Evolutionary conservation across 2,797 vertebrate genomes (phyloP), one percentile per base, ranked within the genome.

Genomic region (Miichthys miiuy): DNA sequence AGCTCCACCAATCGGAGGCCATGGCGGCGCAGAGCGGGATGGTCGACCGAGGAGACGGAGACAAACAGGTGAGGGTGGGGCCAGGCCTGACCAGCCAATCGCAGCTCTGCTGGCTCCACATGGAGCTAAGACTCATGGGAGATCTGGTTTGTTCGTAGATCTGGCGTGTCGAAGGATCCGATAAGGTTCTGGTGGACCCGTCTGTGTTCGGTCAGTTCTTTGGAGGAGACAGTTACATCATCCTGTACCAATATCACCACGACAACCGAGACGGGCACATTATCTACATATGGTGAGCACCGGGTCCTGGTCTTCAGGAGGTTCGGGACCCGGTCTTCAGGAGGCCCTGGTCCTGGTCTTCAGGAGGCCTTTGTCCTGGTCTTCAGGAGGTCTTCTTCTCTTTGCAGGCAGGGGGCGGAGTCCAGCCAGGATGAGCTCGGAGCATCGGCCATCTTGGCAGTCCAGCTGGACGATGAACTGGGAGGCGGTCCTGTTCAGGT

Each of bases 221-320:
- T 27, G 93, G 94, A n/a, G 94, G 93, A 56, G 94, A 95, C 82
- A 92, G 92, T 81, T 95, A 95, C 91, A 76, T 95, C 79, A 90
- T 95, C 51, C 85, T 77, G 58, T 95, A 95, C 72, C 54, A 75
- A 27, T 95, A 94, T 75, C 76, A 61, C 1, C 87, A 91, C 25
- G 44, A 50, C 0, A 16, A 30, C 11, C 72, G 77, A 20, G n/a
- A 21, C 0, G 88, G 92, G 18, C 80, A 91, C 56, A 79, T 95
- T 41, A 89, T 95, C 79, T 95, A 95, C 82, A 90, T 91, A 4
- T 95, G 94, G 94, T 95, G 78, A 93, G 87, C 34, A 38, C 8
- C 8, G 7, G 34, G 34, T 38, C 34, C 34, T 9, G 8, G 34
- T 38, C 8, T 38, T 38, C 34, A 30, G 30, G 30, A 30, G 6